Conservation (phyloP, 2,113 vertebrate species). For the Hylia prasina region DNA sequence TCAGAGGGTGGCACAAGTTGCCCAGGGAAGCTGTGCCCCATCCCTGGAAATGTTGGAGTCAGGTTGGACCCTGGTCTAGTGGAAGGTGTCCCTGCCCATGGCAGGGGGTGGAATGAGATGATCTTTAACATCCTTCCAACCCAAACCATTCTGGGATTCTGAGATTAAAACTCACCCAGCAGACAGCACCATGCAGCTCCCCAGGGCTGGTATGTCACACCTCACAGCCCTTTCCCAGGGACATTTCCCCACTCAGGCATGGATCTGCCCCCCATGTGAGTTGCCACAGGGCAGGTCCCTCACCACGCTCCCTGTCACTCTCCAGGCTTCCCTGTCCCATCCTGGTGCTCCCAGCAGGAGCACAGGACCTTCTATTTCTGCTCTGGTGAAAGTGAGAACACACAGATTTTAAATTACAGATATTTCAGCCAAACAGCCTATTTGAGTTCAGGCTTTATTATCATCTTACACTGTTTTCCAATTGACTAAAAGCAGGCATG, state of each 20-base stretch:
- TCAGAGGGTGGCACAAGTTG: neutral
- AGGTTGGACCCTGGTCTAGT: neutral
- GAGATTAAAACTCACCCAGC: neutral
- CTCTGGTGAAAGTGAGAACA: neutral
- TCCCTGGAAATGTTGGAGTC: neutral
- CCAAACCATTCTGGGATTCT: neutral
- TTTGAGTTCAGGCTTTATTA: neutral
- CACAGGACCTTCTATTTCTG: neutral
- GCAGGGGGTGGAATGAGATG: neutral
- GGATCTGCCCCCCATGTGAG: neutral
- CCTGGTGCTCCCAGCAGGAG: neutral
- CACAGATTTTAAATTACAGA: neutral
- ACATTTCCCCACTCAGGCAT: neutral
- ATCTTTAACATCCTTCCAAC: neutral
- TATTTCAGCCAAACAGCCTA: neutral
- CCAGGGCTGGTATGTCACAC: neutral
- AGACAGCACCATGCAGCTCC: neutral
- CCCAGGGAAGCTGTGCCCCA: neutral
- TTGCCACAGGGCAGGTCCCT: neutral
- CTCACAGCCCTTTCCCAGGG: accelerated
- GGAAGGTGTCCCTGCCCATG: neutral
- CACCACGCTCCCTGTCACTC: accelerated
- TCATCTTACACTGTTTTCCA: neutral
- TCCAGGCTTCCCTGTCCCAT: neutral
- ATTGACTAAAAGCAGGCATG: neutral